These are phyloP conservation scores for Mormyrops attenuatus DNA, from an alignment of 2,797 vertebrate genomes.

Conservation along the genomic window DNA sequence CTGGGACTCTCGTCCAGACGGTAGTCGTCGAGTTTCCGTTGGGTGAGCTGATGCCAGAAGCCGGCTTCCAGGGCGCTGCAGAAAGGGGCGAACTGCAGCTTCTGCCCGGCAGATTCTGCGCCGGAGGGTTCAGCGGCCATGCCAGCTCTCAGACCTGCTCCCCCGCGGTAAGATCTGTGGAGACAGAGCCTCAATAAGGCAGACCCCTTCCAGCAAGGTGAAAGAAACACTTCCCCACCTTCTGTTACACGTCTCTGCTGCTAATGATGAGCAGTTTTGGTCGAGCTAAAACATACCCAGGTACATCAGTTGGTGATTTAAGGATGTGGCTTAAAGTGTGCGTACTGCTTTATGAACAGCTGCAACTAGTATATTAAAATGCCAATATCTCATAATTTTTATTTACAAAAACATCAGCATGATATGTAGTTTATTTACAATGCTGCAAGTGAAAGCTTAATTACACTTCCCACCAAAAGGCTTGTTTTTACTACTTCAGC, in stretches of 20 bases:
- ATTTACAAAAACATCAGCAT: neutral
- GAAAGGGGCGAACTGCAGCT: conserved; percentile 91
- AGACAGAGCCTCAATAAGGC: neutral
- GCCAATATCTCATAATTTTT: neutral
- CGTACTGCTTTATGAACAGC: neutral
- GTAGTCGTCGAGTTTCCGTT: conserved; percentile 90
- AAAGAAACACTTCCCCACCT: neutral
- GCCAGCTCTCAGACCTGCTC: conserved; percentile 21
- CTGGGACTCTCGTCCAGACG: conserved; percentile 84
- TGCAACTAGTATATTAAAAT: neutral
- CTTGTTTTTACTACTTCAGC: neutral
- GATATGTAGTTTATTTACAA: neutral
- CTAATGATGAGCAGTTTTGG: neutral
- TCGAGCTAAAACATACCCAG: neutral
- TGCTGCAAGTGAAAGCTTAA: neutral
- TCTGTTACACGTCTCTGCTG: neutral
- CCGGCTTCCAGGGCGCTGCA: conserved; percentile 88
- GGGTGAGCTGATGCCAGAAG: conserved; percentile 95
- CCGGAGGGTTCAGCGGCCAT: conserved; percentile 62
- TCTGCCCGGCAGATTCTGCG: conserved; percentile 42
- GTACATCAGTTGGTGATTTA: neutral
- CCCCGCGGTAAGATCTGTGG: conserved; percentile 22
- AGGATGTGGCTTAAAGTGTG: neutral
- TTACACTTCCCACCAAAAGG: neutral
- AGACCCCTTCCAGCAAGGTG: neutral